phyloP scores from a whole-genome alignment of 2,888 invertebrate species.

The Acleris sparsana region DNA sequence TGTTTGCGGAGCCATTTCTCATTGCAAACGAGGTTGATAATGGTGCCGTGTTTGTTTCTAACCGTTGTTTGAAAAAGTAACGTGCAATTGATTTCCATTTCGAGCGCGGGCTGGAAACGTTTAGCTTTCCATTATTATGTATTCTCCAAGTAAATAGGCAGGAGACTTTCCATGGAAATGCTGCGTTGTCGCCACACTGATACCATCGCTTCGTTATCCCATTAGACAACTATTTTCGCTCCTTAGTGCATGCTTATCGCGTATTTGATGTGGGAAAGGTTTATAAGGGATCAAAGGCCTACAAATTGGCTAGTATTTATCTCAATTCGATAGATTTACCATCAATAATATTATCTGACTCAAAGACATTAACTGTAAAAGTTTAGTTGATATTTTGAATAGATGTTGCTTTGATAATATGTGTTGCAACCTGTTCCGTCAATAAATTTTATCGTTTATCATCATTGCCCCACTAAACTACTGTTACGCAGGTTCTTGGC shows the following conservation, averaged over 20 bases:
- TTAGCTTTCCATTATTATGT: slow-evolving; percentile 64
- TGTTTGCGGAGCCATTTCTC: slow-evolving; percentile 24
- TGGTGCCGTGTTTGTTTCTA: slow-evolving; percentile 13
- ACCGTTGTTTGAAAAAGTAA: slow-evolving; percentile 31
- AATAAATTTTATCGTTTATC: slow-evolving; percentile 35
- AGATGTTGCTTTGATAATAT: slow-evolving; percentile 6
- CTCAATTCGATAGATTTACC: slow-evolving; percentile 6
- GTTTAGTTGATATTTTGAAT: neutral
- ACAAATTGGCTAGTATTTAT: slow-evolving; percentile 24
- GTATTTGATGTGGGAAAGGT: slow-evolving; percentile 56
- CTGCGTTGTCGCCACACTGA: slow-evolving; percentile 55
- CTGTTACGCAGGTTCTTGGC: slow-evolving; percentile 24
- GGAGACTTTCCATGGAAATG: slow-evolving; percentile 65
- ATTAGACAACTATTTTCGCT: slow-evolving; percentile 58
- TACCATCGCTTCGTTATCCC: slow-evolving; percentile 60
- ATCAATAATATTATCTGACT: no score
- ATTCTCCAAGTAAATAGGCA: slow-evolving; percentile 53
- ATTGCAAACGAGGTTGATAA: slow-evolving; percentile 23
- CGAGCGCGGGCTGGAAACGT: slow-evolving; percentile 39
- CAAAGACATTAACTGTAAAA: no score
- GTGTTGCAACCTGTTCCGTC: slow-evolving; percentile 10
- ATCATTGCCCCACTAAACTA: slow-evolving; percentile 38
- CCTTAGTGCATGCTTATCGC: slow-evolving; percentile 63
- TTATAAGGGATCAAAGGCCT: slow-evolving; percentile 5
- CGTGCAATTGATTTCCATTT: slow-evolving; percentile 34